These are phyloP conservation scores for Nesidiocoris tenuis DNA, from an alignment of 2,888 invertebrate species.

Conservation along the genomic window DNA sequence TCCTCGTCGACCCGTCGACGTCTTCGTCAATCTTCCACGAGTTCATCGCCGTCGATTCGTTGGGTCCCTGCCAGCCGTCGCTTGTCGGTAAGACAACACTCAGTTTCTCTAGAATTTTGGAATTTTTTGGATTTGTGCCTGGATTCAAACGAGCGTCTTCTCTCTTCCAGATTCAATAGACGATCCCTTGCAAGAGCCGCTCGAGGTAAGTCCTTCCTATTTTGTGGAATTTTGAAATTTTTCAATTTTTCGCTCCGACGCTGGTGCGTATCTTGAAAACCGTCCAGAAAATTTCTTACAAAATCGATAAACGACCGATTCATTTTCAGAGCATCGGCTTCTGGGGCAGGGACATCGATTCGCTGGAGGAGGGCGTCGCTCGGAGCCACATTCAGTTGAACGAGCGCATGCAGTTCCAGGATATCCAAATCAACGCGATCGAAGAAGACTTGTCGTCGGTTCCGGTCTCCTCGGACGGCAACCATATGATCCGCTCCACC, in stretches of 20 bases:
- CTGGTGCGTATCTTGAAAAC: too few relatives aligned
- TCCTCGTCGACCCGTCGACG: slow-evolving; percentile 5
- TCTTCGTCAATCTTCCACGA: slow-evolving; percentile 13
- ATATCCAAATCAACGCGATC: slow-evolving; percentile 43
- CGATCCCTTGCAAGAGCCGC: slow-evolving; percentile 18
- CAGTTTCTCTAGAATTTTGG: too few relatives aligned
- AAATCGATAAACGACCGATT: too few relatives aligned
- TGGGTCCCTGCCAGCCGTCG: neutral
- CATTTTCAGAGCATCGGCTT: neutral
- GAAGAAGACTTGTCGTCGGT: slow-evolving; percentile 45
- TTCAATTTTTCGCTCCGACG: too few relatives aligned
- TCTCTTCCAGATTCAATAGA: slow-evolving; percentile 20
- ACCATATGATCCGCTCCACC: slow-evolving; percentile 38
- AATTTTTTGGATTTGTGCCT: too few relatives aligned
- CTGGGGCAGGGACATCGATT: slow-evolving; percentile 34
- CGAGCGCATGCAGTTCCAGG: slow-evolving; percentile 43
- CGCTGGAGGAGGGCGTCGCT: slow-evolving; percentile 40
- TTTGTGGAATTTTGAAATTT: neutral
- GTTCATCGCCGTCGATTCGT: slow-evolving; percentile 23
- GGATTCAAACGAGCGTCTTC: too few relatives aligned
- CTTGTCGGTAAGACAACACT: neutral
- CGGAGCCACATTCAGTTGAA: slow-evolving; percentile 41
- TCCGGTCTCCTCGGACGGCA: slow-evolving; percentile 33
- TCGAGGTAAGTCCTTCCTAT: slow-evolving; percentile 30
- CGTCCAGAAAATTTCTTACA: too few relatives aligned